phyloP scores from a whole-genome alignment of 2,113 vertebrate genomes.

The Scytalopus superciliaris region DNA sequence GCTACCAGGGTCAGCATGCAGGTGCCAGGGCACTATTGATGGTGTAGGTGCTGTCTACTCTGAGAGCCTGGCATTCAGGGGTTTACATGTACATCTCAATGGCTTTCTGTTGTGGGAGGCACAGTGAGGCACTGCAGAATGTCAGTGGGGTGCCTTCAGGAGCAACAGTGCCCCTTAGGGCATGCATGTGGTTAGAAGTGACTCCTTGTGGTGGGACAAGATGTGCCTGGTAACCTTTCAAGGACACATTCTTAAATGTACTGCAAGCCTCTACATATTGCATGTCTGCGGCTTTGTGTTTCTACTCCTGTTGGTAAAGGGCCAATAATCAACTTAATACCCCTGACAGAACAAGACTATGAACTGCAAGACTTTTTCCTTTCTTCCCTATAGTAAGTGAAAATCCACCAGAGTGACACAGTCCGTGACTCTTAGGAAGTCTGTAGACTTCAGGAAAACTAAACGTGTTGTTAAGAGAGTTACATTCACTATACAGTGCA shows the following conservation, averaged over 20 bases:
- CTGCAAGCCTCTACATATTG: not conserved
- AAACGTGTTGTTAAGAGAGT: not conserved
- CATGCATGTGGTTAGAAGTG: not conserved
- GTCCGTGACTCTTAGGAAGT: not conserved
- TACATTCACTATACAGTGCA: fast-evolving
- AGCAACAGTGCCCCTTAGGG: fast-evolving
- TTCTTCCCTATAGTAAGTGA: not conserved
- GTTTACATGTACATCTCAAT: not conserved
- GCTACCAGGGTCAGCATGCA: not conserved
- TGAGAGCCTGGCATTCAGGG: not conserved
- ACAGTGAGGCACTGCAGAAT: not conserved
- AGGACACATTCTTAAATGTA: not conserved
- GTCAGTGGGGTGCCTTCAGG: not conserved
- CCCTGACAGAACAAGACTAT: not conserved
- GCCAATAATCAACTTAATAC: not conserved
- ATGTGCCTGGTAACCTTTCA: not conserved
- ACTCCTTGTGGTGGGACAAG: not conserved
- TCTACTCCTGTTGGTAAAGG: not conserved
- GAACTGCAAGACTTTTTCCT: not conserved
- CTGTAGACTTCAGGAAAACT: not conserved
- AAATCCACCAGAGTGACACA: not conserved
- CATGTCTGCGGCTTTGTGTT: not conserved
- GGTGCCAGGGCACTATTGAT: not conserved
- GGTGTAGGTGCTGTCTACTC: not conserved
- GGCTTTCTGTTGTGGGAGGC: not conserved